Evolutionary conservation across 64 coral and sea anemone species (phyloP).

Genomic region (Acropora yongei): DNA sequence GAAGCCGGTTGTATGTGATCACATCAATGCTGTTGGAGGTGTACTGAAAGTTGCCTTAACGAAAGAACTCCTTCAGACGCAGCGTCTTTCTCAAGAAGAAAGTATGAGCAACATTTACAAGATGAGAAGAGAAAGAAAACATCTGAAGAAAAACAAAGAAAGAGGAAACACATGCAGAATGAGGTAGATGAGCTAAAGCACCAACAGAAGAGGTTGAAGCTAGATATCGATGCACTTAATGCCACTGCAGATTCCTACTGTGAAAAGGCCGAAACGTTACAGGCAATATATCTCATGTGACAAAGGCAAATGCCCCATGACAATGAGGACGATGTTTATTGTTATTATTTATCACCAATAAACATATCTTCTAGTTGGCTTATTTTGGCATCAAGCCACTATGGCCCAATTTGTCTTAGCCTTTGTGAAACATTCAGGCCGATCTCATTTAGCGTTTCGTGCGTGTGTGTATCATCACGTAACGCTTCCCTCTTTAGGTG

Average conservation of each 20-base stretch:
- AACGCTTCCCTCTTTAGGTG: too few species aligned
- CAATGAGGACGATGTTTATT: too few species aligned
- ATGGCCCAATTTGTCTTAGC: too few species aligned
- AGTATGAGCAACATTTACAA: slow-evolving; percentile 46
- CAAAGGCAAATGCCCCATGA: slow-evolving; percentile 56
- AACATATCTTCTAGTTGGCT: too few species aligned
- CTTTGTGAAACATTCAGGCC: too few species aligned
- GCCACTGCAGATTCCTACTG: slow-evolving; percentile 59
- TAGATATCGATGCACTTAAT: slow-evolving; percentile 69
- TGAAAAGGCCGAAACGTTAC: slow-evolving; percentile 55
- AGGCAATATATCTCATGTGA: slow-evolving; percentile 65
- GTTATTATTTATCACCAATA: too few species aligned
- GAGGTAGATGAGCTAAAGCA: slow-evolving; percentile 63
- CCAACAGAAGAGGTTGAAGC: slow-evolving; percentile 61
- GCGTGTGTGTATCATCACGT: too few species aligned
- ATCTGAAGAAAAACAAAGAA: slow-evolving; percentile 24
- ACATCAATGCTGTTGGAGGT: not conserved
- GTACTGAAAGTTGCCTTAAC: slow-evolving; percentile 23
- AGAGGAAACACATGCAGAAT: slow-evolving; percentile 60
- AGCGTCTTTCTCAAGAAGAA: slow-evolving; percentile 28
- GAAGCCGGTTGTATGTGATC: not conserved
- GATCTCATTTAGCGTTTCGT: too few species aligned
- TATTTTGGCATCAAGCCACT: too few species aligned
- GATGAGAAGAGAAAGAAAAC: slow-evolving; percentile 51
- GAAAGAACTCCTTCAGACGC: slow-evolving; percentile 34